Evolutionary conservation across 2,888 invertebrate genomes (phyloP).

Genomic region (Lochmaea capreae): DNA sequence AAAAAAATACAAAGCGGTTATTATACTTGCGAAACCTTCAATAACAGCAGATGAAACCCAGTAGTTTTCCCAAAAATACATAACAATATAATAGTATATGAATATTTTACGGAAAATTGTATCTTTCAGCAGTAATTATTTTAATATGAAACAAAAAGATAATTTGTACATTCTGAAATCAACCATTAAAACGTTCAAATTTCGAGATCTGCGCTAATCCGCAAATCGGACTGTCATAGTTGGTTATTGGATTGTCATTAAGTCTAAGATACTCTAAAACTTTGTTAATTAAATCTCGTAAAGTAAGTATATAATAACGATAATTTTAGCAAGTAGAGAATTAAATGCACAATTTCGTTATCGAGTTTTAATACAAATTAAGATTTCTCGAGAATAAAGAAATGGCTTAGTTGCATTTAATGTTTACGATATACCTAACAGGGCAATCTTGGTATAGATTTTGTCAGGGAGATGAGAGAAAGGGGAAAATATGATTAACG

Average conservation of each 20-base stretch:
- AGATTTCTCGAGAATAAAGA: slow-evolving; percentile 6
- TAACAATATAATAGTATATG: no score
- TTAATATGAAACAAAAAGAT: no score
- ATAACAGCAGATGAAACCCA: no score
- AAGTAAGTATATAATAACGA: slow-evolving; percentile 10
- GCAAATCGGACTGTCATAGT: slow-evolving; percentile 18
- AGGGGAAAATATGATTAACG: no score
- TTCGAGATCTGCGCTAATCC: slow-evolving; percentile 4
- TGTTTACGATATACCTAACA: no score
- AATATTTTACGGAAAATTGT: no score
- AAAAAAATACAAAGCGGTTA: no score
- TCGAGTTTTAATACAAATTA: slow-evolving; percentile 4
- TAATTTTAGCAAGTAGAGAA: neutral
- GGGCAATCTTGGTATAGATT: no score
- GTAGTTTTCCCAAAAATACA: no score
- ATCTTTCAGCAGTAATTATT: no score
- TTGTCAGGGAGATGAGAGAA: no score
- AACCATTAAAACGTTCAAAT: slow-evolving; percentile 2
- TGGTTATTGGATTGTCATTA: slow-evolving; percentile 22
- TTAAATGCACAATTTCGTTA: slow-evolving; percentile 16
- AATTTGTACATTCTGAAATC: neutral
- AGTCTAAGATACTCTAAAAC: slow-evolving; percentile 19
- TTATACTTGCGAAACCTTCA: no score
- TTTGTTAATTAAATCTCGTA: slow-evolving; percentile 22
- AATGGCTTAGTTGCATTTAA: neutral